Evolutionary conservation across 2,888 invertebrate species (phyloP), one percentile per base, ranked within the genome.

Genomic region (Catonia carolina): DNA sequence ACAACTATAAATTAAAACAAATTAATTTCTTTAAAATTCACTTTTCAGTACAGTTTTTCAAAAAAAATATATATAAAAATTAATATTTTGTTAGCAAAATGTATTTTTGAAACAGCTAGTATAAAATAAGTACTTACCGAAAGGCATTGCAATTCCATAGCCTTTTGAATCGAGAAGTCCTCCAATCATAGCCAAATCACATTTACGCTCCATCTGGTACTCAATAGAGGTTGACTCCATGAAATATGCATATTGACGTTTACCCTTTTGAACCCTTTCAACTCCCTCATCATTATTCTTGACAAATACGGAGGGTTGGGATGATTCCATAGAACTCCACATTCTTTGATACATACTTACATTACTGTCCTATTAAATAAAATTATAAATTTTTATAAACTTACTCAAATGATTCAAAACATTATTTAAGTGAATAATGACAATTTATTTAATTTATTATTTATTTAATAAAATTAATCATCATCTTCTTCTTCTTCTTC

Each of bases 221-320:
- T 99, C 97, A 62, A 98, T 86, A 1, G 88, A 86, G 0, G 94
- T 89, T 5, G 94, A 95, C 75, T 98, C 98, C 92, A 97, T 96
- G 45, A 99, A 77, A 71, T 88, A 98, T 2, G 98, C 98, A 72
- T 94, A 99, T 48, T 67, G 69, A 54, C 78, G 79, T 71, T 88
- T 88, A 39, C 82, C 84, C 71, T 83, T 85, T 53, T 81, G 68
- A 0, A 96, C 96, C 59, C 90, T 78, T 12, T 91, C 87, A 1
- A 93, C 85, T 0, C 96, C 97, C 67, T 92, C 90, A 42, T 83
- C 82, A 69, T 94, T 96, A 68, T 79, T 84, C 59, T 78, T 80
- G 8, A 86, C 83, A 71, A 93, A 94, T 0, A 94, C 91, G 0
- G 84, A 81, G 0, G 93, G 92, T 31, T 85, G 78, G 0, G 89